These are phyloP conservation scores for Sminthurinus aureus DNA, from an alignment of 2,888 invertebrate genomes.

Conservation along the genomic window DNA sequence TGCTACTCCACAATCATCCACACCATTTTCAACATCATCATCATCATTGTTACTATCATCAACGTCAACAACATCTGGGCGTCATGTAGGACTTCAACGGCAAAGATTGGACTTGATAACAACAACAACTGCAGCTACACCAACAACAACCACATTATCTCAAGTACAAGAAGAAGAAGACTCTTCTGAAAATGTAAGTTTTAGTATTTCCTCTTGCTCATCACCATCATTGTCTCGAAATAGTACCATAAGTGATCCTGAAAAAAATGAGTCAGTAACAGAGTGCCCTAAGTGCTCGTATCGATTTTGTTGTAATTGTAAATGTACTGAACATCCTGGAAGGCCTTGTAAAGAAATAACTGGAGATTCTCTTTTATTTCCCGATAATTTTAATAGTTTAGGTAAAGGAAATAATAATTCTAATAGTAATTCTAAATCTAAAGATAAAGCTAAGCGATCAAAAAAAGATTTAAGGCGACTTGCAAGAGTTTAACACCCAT, in stretches of 20 bases:
- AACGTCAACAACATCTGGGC: slow-evolving; percentile 6
- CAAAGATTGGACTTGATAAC: too few species aligned
- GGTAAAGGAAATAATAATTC: too few species aligned
- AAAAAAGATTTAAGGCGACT: slow-evolving; percentile 35
- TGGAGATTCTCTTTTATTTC: slow-evolving; percentile 40
- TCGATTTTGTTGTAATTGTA: slow-evolving; percentile 53
- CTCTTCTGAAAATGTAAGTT: slow-evolving; percentile 2
- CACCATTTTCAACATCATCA: too few species aligned
- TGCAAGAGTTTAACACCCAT: slow-evolving; percentile 41
- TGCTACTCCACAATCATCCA: slow-evolving; percentile 35
- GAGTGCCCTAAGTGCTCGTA: slow-evolving; percentile 52
- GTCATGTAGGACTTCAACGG: background rate
- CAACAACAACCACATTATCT: background rate
- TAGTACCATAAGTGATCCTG: background rate
- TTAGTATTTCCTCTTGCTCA: background rate
- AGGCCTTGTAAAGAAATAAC: slow-evolving; percentile 50
- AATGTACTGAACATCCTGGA: slow-evolving; percentile 49
- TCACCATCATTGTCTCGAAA: background rate
- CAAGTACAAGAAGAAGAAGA: background rate
- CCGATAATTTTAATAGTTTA: background rate
- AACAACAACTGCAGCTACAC: too few species aligned
- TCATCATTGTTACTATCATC: too few species aligned
- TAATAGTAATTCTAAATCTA: background rate
- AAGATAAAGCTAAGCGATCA: slow-evolving; percentile 17
- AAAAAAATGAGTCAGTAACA: slow-evolving; percentile 31